These are phyloP conservation scores for Laupala kohalensis DNA, from an alignment of 1,140 invertebrate species.

Conservation along the genomic window DNA sequence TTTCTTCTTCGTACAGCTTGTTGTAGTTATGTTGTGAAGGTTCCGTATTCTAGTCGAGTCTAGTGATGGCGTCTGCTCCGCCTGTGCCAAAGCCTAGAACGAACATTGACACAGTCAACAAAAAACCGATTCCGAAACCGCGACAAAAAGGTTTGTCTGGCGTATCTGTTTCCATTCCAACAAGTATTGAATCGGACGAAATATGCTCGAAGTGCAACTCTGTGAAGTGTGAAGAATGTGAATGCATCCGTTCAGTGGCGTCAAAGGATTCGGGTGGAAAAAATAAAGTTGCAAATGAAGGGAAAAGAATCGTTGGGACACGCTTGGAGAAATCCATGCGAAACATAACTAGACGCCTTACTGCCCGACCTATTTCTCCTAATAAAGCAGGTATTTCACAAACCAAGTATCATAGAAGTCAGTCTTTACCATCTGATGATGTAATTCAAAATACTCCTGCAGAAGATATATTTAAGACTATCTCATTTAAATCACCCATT, in stretches of 20 bases:
- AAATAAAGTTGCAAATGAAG: slow-evolving; percentile 19
- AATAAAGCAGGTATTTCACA: slow-evolving; percentile 4
- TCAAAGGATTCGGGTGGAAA: slow-evolving; percentile 1
- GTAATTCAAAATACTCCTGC: slow-evolving; percentile 32
- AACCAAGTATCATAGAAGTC: slow-evolving; percentile 22
- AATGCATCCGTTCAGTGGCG: not conserved
- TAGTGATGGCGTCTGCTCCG: not conserved
- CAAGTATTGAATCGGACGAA: not conserved
- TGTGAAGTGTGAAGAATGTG: not conserved
- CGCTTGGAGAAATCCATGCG: slow-evolving; percentile 19
- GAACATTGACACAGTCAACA: not conserved
- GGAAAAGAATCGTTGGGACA: slow-evolving; percentile 20
- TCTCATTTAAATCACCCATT: slow-evolving; percentile 33
- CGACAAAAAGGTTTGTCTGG: too few relatives aligned
- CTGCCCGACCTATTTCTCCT: slow-evolving; percentile 4
- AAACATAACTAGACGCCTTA: slow-evolving; percentile 17
- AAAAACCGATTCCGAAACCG: not conserved
- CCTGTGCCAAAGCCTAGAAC: not conserved
- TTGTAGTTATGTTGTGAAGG: too few relatives aligned
- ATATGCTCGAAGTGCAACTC: not conserved
- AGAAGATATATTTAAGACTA: slow-evolving; percentile 32
- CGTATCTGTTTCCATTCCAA: not conserved
- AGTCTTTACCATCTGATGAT: slow-evolving; percentile 29
- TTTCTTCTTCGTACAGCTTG: too few relatives aligned
- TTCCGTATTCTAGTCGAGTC: not conserved